Evolutionary conservation across 2,888 invertebrate genomes (phyloP), one percentile per base, ranked within the genome.

Genomic region (Leucoma salicis): DNA sequence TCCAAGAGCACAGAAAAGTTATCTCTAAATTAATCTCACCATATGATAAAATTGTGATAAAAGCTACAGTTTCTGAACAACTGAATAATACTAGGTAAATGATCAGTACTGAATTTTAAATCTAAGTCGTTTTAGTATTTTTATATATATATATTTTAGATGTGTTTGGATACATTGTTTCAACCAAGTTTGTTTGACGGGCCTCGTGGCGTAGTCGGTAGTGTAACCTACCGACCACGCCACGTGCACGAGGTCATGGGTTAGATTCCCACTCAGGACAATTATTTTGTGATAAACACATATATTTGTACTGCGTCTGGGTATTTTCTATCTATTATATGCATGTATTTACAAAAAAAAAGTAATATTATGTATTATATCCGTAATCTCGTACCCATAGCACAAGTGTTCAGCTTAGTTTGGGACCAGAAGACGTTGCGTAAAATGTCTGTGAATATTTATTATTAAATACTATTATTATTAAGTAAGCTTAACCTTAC

Each of bases 1-100:
- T 64, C 4, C 31, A 41, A 2, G 16, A 53, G 29, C 71, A 70
- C 34, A 7, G 24, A 2, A 33, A 47, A 0, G 14, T 15, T 12
- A 33, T 49, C 7, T 0, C 31, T 2, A 0, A 27, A 0, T 40
- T 36, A 6, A 34, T 21, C 1, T n/a, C 14, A 0, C 33, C 25
- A 0, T 6, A 21, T 21, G 41, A 53, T 14, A 13, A 47, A 16
- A 27, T 40, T 8, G 1, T 25, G 1, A 1, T 35, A n/a, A 14
- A 18, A 8, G 37, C 37, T 14, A 31, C 10, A 31, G 1, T 31
- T 29, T 37, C 3, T 10, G 31, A 37, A 6, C 1, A 31, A 14
- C 14, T 3, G 10, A n/a, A 18, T 8, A 12, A 11, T 13, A 29
- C 12, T 10, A 36, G 36, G 36, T 36, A 36, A 36, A 13, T 8